Evolutionary conservation across 1,140 invertebrate species (phyloP).

Genomic region (Hyles vespertilio): DNA sequence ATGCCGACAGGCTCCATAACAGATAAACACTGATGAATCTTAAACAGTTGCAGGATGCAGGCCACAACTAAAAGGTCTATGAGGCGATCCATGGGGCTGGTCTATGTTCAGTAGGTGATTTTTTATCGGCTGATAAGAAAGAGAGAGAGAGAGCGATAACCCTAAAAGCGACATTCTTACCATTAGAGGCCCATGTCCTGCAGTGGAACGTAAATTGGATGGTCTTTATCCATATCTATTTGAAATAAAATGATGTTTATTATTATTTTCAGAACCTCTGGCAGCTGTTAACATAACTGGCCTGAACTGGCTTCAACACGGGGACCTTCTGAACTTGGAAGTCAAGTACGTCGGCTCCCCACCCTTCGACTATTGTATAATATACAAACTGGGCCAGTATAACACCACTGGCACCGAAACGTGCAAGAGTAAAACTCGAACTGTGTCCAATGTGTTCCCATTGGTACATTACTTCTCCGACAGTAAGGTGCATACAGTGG

Average conservation of each 20-base stretch:
- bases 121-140: not conserved
- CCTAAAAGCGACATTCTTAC: too few relatives aligned
- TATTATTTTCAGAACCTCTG: constrained; percentile 79
- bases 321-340: constrained; percentile 83
- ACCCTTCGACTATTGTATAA: constrained; percentile 81
- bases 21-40: not conserved
- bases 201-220: not conserved
- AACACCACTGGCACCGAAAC: constrained; percentile 88
- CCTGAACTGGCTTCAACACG: constrained; percentile 87
- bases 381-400: constrained; percentile 80
- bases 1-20: not conserved
- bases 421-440: constrained; percentile 66
- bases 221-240: not conserved
- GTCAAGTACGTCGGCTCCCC: constrained; percentile 83
- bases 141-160: not conserved
- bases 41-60: not conserved
- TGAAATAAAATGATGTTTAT: not conserved
- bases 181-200: too few relatives aligned
- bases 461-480: constrained; percentile 82
- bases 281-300: constrained; percentile 80
- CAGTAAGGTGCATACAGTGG: constrained; percentile 80
- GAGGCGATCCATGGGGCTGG: too few relatives aligned
- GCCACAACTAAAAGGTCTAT: not conserved
- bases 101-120: too few relatives aligned
- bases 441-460: constrained; percentile 77